Percentiles rank a stretch among this genome's conserved stretches.
Conservation (phyloP, 2,797 vertebrate genomes). For the Danio tinwini region DNA sequence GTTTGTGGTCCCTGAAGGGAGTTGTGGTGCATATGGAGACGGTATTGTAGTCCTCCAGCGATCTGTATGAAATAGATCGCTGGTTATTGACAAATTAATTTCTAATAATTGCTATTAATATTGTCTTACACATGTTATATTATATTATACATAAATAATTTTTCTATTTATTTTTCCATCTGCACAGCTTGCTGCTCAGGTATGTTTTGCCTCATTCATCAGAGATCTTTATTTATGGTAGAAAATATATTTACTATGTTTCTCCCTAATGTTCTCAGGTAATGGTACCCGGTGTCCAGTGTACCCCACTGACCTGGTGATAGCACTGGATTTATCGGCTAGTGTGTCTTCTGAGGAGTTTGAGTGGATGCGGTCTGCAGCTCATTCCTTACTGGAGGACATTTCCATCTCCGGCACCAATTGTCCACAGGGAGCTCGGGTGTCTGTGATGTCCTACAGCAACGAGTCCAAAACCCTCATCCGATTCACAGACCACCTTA, state of each 20-base stretch:
- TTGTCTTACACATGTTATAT: too few relatives aligned
- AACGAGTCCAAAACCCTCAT: conserved; percentile 76
- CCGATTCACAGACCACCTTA: conserved; percentile 83
- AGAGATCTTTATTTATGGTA: neutral
- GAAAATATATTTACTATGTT: neutral
- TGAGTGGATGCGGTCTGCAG: conserved; percentile 78
- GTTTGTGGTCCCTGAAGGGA: too few relatives aligned
- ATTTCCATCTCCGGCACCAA: conserved; percentile 82
- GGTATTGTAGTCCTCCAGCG: too few relatives aligned
- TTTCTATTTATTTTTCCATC: neutral
- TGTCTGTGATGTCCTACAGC: conserved; percentile 83
- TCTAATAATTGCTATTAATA: too few relatives aligned
- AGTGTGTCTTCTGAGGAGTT: conserved; percentile 76
- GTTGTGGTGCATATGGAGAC: too few relatives aligned
- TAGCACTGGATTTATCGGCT: conserved; percentile 85
- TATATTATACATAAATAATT: conserved; percentile 17
- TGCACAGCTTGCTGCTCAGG: conserved; percentile 57
- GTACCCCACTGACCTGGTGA: conserved; percentile 86
- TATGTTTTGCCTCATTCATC: conserved; percentile 18
- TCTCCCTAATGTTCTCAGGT: conserved; percentile 59
- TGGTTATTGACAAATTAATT: too few relatives aligned
- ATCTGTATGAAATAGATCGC: too few relatives aligned
- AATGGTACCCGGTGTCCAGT: conserved; percentile 72
- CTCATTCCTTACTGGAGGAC: conserved; percentile 75
- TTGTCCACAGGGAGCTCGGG: conserved; percentile 83